Conservation (phyloP, 2,888 invertebrate species). For the Campoplex capitator region DNA sequence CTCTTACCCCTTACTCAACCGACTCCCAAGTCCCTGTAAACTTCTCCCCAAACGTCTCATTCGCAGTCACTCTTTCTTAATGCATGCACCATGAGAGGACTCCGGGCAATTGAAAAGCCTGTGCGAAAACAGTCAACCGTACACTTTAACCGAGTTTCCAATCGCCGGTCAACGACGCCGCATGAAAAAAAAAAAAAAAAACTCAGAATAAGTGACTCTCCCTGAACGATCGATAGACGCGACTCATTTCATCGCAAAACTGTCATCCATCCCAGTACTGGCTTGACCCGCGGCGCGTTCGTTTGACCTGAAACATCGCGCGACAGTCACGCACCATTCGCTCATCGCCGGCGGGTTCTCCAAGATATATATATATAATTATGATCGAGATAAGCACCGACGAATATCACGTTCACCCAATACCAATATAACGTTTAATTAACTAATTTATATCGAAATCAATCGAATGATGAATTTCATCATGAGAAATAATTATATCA, state of each 20-base stretch:
- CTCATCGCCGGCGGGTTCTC: neutral
- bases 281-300: neutral
- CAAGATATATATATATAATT: neutral
- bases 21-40: neutral
- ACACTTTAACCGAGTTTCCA: neutral
- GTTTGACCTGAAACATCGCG: neutral
- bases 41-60: neutral
- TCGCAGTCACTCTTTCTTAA: neutral
- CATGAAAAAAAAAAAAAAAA: neutral
- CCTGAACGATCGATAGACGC: neutral
- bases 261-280: neutral
- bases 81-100: neutral
- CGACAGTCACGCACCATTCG: neutral
- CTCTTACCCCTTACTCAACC: neutral
- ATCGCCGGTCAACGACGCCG: neutral
- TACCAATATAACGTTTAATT: neutral
- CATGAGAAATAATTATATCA: slow-evolving; percentile 10
- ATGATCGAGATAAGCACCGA: neutral
- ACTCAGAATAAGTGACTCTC: neutral
- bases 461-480: neutral
- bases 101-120: neutral
- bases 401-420: neutral
- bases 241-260: neutral
- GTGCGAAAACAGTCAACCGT: neutral
- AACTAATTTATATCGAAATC: neutral